These are phyloP conservation scores for Quiscalus mexicanus DNA, from an alignment of 2,113 vertebrate species.

Conservation along the genomic window DNA sequence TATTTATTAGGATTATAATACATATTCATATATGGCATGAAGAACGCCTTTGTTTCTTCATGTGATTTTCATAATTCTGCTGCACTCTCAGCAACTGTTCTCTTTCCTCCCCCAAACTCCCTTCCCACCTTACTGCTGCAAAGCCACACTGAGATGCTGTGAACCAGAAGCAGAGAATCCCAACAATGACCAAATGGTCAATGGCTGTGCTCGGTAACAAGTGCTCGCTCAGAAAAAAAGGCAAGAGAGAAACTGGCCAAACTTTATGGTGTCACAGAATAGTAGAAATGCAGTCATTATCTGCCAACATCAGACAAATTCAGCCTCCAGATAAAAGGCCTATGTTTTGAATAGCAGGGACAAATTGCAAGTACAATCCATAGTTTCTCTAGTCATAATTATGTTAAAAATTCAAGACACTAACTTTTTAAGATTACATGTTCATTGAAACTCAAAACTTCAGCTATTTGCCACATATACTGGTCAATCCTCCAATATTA, in stretches of 20 bases:
- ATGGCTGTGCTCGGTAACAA: background rate
- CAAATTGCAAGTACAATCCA: background rate
- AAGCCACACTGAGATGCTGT: background rate
- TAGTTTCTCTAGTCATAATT: background rate
- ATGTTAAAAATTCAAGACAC: accelerated
- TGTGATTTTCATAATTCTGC: background rate
- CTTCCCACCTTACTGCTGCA: background rate
- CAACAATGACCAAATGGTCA: background rate
- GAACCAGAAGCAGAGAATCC: background rate
- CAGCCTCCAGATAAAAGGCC: background rate
- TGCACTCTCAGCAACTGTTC: background rate
- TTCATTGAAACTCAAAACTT: background rate
- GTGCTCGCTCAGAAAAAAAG: background rate
- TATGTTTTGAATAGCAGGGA: background rate
- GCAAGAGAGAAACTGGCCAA: background rate
- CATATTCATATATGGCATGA: background rate
- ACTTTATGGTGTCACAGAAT: background rate
- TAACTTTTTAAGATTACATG: background rate
- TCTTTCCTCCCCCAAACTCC: background rate
- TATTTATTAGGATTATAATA: background rate
- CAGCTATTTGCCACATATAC: background rate
- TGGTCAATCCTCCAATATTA: background rate
- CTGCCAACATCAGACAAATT: background rate
- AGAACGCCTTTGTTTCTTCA: background rate
- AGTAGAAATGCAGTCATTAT: background rate